Base-by-base conservation (phyloP, 2,888 invertebrate species). In the Lochmaea crataegi region DNA sequence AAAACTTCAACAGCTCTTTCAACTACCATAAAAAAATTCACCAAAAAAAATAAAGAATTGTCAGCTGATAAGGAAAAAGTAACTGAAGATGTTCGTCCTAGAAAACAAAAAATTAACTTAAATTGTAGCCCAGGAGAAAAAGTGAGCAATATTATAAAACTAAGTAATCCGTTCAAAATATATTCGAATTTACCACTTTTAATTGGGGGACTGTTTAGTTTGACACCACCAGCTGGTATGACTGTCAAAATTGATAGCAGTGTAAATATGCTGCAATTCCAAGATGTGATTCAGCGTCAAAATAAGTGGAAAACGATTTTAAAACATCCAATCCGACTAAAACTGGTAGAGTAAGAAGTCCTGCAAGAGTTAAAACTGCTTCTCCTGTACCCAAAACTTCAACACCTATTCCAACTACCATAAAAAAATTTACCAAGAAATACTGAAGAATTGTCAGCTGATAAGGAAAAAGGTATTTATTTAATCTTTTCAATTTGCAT, bases 141-240 rank as follows among this genome's bases (percentile, higher is more conserved):
- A 53, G 77, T 77, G 7, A 88, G 75, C 22, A 89, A 86, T 53
- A 90, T 77, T 71, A 90, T 68, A 71, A 88, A 84, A 10, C 89
- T 85, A 79, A 90, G 88, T 61, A 90, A 83, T 77, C 90, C 91
- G 86, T 92, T 93, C 76, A 88, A 84, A 53, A 87, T 84, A 81
- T 89, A 90, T 51, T 84, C 81, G 18, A 88, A 81, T 79, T 85
- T 87, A n/a, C 88, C 88, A 45, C 84, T 84, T 82, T 86, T 87
- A 72, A 82, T 88, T 5, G 87, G 87, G 63, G 83, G 71, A 26
- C 87, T 87, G 66, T 84, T 82, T 60, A 89, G 83, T 81, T 86
- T 88, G 41, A 81, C 83, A 58, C 90, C 90, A 68, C 90, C 89
- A 80, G 91, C 84, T 1, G 92, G 92, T 64, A 91, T 57, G 18